These are phyloP conservation scores for Temnothorax ravouxi DNA, from an alignment of 2,888 invertebrate genomes.

Conservation along the genomic window DNA sequence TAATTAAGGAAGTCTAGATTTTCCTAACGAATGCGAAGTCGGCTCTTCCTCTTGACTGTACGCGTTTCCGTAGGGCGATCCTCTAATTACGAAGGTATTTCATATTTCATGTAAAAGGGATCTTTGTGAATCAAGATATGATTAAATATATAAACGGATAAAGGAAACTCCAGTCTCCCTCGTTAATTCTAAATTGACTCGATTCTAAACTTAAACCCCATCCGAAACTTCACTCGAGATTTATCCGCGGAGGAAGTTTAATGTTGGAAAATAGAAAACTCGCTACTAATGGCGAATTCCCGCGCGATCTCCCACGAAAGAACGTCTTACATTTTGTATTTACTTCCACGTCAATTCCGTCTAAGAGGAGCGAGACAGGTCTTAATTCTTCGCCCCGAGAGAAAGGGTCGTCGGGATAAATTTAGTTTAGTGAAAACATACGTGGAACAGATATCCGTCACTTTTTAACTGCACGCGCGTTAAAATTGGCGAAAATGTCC, in stretches of 20 bases:
- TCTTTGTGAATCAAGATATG: slow-evolving; percentile 9
- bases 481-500: slow-evolving; percentile 11
- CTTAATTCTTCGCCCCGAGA: not conserved
- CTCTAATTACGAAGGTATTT: slow-evolving; percentile 22
- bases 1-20: not conserved
- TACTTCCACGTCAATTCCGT: not conserved
- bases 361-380: not conserved
- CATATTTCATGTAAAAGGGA: slow-evolving; percentile 6
- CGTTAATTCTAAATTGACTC: slow-evolving; percentile 34
- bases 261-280: slow-evolving; percentile 19
- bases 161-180: slow-evolving; percentile 16
- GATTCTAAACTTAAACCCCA: slow-evolving; percentile 19
- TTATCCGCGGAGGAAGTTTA: slow-evolving; percentile 16
- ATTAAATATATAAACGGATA: slow-evolving; percentile 29
- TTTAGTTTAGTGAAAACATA: not conserved
- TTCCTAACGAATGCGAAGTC: not conserved
- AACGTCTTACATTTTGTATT: not conserved
- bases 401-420: not conserved
- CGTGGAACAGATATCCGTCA: not conserved
- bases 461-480: not conserved
- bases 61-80: not conserved
- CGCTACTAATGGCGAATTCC: slow-evolving; percentile 27
- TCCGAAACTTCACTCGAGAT: slow-evolving; percentile 12
- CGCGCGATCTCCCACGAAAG: not conserved
- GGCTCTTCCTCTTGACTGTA: not conserved